A percentile compares a stretch with the other conserved stretches of the same genome.
These are phyloP conservation scores for Xyliphius kryptos DNA, from an alignment of 2,113 vertebrate genomes.

Conservation along the genomic window DNA sequence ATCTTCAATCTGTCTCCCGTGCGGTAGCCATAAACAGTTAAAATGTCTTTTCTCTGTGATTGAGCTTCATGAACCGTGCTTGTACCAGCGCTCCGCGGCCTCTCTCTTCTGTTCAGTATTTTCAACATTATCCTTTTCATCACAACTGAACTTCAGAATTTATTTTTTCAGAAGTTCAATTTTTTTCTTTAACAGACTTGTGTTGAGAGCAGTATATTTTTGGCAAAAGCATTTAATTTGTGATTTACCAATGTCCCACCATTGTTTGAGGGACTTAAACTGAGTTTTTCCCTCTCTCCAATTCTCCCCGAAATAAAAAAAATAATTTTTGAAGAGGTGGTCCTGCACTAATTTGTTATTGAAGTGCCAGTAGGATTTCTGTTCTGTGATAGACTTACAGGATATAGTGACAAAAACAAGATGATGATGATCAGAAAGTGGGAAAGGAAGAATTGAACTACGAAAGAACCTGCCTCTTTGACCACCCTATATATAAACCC, in stretches of 20 bases:
- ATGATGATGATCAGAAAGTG: too few relatives aligned
- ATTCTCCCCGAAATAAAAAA: not conserved
- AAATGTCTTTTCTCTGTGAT: not conserved
- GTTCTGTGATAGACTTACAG: too few relatives aligned
- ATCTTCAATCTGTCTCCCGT: too few relatives aligned
- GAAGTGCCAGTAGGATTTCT: not conserved
- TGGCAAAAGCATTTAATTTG: not conserved
- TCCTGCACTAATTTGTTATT: not conserved
- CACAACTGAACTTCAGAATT: not conserved
- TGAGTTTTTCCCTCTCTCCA: not conserved
- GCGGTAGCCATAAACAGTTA: too few relatives aligned
- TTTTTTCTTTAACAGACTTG: not conserved
- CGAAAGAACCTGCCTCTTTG: too few relatives aligned
- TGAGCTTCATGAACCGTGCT: not conserved
- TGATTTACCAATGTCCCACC: not conserved
- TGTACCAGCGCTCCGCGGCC: not conserved
- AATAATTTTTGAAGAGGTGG: not conserved
- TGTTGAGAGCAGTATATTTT: slow-evolving; percentile 11
- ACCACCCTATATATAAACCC: too few relatives aligned
- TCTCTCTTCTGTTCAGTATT: not conserved
- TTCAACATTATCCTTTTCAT: not conserved
- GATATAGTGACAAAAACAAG: too few relatives aligned
- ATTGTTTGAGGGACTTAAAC: not conserved
- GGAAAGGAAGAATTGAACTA: too few relatives aligned
- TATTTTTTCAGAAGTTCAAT: not conserved